These are phyloP conservation scores for Pachyramphus minor DNA, from an alignment of 2,113 vertebrate species.

Conservation along the genomic window DNA sequence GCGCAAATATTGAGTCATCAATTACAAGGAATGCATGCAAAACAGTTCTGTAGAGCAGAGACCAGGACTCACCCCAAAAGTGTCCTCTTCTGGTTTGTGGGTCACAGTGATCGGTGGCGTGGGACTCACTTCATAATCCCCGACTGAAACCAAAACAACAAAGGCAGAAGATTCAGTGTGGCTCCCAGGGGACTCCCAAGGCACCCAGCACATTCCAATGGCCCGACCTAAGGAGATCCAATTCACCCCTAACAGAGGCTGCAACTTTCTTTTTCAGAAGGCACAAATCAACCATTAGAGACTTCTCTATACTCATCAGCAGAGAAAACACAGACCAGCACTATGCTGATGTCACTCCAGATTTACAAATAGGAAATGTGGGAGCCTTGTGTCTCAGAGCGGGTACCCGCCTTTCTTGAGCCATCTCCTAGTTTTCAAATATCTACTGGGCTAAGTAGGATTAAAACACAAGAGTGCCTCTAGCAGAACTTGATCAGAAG, in stretches of 20 bases:
- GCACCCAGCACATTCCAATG: neutral
- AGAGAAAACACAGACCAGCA: neutral
- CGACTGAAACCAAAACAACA: conserved; percentile 70
- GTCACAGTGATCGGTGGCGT: conserved; percentile 84
- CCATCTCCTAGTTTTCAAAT: neutral
- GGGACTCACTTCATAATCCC: conserved; percentile 78
- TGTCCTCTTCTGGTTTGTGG: conserved; percentile 90
- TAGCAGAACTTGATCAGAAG: neutral
- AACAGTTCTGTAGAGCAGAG: neutral
- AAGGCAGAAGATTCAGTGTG: neutral
- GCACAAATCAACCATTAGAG: neutral
- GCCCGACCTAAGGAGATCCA: neutral
- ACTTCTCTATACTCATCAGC: neutral
- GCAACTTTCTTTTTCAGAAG: neutral
- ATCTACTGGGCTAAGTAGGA: neutral
- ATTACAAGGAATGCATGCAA: neutral
- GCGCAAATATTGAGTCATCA: neutral
- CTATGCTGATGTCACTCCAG: neutral
- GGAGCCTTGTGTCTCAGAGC: neutral
- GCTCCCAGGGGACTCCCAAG: neutral
- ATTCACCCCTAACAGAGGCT: neutral
- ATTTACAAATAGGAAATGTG: neutral
- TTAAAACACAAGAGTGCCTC: neutral
- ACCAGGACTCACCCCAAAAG: conserved; percentile 87
- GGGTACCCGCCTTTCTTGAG: neutral